Evolutionary conservation across 2,888 invertebrate species (phyloP).

Genomic region (Leucoma salicis): DNA sequence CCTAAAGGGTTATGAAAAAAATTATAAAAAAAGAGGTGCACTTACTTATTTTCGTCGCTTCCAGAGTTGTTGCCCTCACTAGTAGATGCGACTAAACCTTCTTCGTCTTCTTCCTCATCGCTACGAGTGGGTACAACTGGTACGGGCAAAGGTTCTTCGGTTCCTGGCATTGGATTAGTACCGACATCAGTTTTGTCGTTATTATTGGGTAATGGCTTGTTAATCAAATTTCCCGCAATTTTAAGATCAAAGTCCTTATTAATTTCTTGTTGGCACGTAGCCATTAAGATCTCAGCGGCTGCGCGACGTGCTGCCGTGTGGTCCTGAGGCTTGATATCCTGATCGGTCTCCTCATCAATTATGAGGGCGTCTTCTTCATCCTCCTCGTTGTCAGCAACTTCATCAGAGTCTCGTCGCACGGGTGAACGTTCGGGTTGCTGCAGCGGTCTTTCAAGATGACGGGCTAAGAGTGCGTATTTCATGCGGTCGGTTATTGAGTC

Average conservation of each 20-base stretch:
- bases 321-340: conserved; percentile 56
- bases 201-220: conserved; percentile 64
- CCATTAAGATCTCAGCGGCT: conserved; percentile 82
- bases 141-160: conserved; percentile 90
- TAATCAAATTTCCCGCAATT: conserved; percentile 81
- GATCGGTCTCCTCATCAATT: conserved; percentile 84
- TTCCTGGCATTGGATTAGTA: conserved; percentile 54
- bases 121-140: conserved; percentile 83
- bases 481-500: conserved; percentile 73
- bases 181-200: conserved; percentile 72
- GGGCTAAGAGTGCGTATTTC: conserved; percentile 89
- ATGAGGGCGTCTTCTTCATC: conserved; percentile 86
- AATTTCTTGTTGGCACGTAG: conserved; percentile 69
- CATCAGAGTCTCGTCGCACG: conserved; percentile 74
- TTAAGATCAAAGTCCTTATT: conserved; percentile 78
- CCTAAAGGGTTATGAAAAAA: too few species aligned
- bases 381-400: conserved; percentile 84
- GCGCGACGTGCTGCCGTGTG: conserved; percentile 79
- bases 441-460: conserved; percentile 86
- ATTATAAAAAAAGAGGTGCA: conserved; percentile 28
- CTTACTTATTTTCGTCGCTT: conserved; percentile 90
- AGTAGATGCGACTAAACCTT: conserved; percentile 89
- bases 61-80: conserved; percentile 93
- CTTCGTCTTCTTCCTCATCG: conserved; percentile 88
- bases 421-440: conserved; percentile 67